Base-by-base conservation (phyloP, 1,140 invertebrate genomes). In the Luehdorfia chinensis region DNA sequence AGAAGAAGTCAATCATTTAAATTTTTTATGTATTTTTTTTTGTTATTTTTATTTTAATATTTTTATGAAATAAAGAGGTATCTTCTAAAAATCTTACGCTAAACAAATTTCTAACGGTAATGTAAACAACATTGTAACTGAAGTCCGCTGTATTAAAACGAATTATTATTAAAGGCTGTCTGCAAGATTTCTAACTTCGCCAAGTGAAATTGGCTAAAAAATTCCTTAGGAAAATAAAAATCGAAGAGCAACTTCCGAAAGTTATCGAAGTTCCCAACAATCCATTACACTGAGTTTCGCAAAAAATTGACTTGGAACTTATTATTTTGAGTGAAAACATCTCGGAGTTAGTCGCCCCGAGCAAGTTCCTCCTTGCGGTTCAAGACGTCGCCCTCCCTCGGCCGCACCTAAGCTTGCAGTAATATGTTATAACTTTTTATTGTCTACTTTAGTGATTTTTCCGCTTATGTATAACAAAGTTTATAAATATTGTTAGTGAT, bases 301-400 rank as follows among this genome's bases (percentile, higher is more conserved):
- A 81, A 83, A 83, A 85, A 85, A 85, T 77, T 77, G 49, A 83
- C 75, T 75, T 69, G 69, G 75, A 83, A 81, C 73, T 79, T 85
- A 81, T 85, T 83, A 83, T 83, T 83, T 85, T 83, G 74, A 83
- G 76, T 78, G 75, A 79, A 83, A 85, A 84, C 75, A 83, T 80
- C 70, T 75, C 63, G 57, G 66, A 79, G 75, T 78, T 75, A 56
- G 73, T 69, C 67, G 77, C 67, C 66, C 58, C 48, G 45, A 50
- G 52, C 61, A 69, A 74, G 62, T 71, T 72, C 50, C 48, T 19
- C 30, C 21, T 23, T 34, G 50, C 41, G 43, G 37, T 21, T 11
- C 23, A 36, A 36, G 45, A 43, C 43, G 31, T 14, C 54, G 46
- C 50, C 54, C 65, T 57, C 58, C 52, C 56, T 18, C 44, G 19